Conservation (phyloP, 1,140 invertebrate species). For the Halesus radiatus region DNA sequence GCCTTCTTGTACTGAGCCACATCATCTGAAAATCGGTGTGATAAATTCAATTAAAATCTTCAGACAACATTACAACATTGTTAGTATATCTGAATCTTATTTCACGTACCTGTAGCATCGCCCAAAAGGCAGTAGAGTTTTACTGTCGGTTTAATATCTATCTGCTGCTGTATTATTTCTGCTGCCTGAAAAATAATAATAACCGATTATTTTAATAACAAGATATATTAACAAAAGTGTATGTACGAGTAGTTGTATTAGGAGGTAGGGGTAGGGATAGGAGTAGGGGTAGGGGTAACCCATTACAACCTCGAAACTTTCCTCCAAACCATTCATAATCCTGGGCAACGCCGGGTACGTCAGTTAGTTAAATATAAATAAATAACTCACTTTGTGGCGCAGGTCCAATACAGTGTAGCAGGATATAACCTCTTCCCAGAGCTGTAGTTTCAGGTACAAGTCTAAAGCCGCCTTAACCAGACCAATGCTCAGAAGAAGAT, state of each 20-base stretch:
- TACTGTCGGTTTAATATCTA: conserved; percentile 85
- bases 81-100: background rate
- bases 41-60: background rate
- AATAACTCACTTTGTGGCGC: conserved; percentile 79
- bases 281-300: too few species aligned
- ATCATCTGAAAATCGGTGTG: conserved; percentile 73
- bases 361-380: too few species aligned
- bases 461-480: conserved; percentile 89
- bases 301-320: too few species aligned
- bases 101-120: conserved; percentile 71
- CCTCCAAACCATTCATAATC: too few species aligned
- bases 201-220: too few species aligned
- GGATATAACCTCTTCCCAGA: conserved; percentile 94
- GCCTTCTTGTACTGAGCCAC: conserved; percentile 89
- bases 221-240: too few species aligned
- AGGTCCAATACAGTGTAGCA: conserved; percentile 90
- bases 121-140: conserved; percentile 90
- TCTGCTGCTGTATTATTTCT: conserved; percentile 86
- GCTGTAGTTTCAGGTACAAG: conserved; percentile 82
- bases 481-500: conserved; percentile 85
- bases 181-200: conserved; percentile 77
- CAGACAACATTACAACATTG: background rate
- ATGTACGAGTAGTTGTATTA: too few species aligned
- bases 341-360: too few species aligned
- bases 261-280: too few species aligned